phyloP scores from a whole-genome alignment of 2,113 vertebrate genomes.

The Lonchura striata region DNA sequence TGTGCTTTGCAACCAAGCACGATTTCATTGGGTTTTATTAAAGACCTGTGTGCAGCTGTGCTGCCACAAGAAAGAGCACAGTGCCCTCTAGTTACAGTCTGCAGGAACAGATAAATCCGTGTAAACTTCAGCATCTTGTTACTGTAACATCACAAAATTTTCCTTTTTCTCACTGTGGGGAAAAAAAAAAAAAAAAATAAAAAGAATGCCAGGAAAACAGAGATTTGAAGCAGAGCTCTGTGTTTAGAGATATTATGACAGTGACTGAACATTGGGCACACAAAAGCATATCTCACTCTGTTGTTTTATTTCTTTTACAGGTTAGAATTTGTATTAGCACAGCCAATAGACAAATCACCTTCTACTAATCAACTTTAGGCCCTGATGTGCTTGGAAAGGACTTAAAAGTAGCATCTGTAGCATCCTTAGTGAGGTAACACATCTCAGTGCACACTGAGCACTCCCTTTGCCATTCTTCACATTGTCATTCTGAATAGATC shows the following conservation, averaged over 20 bases:
- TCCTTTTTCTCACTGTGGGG: background rate
- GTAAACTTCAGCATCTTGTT: background rate
- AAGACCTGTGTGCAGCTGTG: background rate
- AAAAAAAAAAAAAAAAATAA: background rate
- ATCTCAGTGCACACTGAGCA: background rate
- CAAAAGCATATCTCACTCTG: background rate
- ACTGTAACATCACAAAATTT: background rate
- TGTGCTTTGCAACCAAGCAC: conserved; percentile 14
- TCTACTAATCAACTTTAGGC: conserved; percentile 6
- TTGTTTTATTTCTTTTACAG: background rate
- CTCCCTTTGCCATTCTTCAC: background rate
- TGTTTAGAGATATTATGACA: background rate
- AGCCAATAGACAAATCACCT: background rate
- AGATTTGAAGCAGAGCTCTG: background rate
- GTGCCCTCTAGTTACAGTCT: conserved; percentile 59
- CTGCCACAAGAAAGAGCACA: conserved; percentile 54
- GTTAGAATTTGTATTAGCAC: conserved; percentile 1
- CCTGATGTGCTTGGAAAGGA: conserved; percentile 25
- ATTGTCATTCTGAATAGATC: background rate
- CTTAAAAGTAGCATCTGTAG: conserved; percentile 3
- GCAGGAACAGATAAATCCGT: background rate
- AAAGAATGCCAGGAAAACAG: background rate
- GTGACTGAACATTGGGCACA: background rate
- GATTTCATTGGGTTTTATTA: conserved; percentile 12
- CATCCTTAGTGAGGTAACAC: background rate